Conservation (phyloP, 1,140 invertebrate species). For the Meteorus sp. region DNA sequence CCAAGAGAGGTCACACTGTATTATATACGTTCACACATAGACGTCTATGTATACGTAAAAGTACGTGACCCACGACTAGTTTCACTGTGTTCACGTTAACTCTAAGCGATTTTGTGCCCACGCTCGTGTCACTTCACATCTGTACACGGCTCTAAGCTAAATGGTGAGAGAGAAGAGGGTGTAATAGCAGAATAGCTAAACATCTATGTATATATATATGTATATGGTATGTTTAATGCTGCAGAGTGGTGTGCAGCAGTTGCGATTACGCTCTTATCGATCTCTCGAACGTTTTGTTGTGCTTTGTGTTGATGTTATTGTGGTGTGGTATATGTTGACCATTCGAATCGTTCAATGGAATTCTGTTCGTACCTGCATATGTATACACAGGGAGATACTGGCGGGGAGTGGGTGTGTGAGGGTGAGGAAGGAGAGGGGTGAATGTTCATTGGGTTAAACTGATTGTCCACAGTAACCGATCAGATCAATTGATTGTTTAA, state of each 20-base stretch:
- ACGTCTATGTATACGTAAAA: slow-evolving; percentile 1
- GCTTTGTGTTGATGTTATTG: neutral
- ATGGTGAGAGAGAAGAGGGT: neutral
- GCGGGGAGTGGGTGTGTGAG: no score
- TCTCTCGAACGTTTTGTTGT: slow-evolving; percentile 5
- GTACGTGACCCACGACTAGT: slow-evolving; percentile 14
- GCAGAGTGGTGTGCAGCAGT: neutral
- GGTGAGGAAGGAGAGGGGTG: no score
- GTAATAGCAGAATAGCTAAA: neutral
- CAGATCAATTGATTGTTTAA: no score
- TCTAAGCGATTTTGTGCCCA: slow-evolving; percentile 24
- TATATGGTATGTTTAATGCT: no score
- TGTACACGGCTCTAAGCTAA: slow-evolving; percentile 10
- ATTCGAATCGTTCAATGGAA: neutral
- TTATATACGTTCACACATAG: no score
- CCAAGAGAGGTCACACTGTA: no score
- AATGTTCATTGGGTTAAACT: no score
- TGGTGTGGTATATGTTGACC: neutral
- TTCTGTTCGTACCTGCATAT: neutral
- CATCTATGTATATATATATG: slow-evolving; percentile 9
- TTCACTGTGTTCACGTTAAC: slow-evolving; percentile 16
- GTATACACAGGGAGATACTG: neutral
- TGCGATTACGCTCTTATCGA: slow-evolving; percentile 22
- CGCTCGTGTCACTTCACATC: slow-evolving; percentile 16
- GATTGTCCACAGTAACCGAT: no score